Evolutionary conservation across 2,797 vertebrate species (phyloP), one percentile per base, ranked within the genome.

Genomic region (Siniperca undulata): DNA sequence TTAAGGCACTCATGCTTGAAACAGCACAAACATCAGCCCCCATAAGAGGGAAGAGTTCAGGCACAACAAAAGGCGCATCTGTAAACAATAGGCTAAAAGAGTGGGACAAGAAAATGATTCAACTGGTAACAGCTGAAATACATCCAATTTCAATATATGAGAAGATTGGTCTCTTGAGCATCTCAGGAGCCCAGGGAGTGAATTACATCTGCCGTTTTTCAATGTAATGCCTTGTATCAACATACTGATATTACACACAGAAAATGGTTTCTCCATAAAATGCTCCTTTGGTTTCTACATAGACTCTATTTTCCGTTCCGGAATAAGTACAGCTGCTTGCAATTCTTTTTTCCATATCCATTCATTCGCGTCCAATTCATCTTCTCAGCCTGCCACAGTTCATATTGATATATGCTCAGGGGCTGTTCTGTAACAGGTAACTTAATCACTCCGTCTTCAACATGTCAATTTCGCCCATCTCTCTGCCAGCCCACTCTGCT

Each of bases 341-440:
- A 81, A 70, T 86, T 85, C 74, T 72, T 76, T 69, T 60, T 36
- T 78, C n/a, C 82, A 89, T 66, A 81, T 71, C 79, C 80, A 80
- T 89, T 84, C 87, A 81, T 80, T 88, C 77, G 34, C 70, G 22
- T 86, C 87, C 84, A 91, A 90, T 93, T 92, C 83, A 87, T 93
- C 89, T 93, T 91, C 88, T 83, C 81, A 62, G 76, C 72, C 89
- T 91, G 90, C 85, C 91, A 86, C 79, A 76, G 73, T 89, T 86
- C 88, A 91, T 92, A 92, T 90, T 93, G 93, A 94, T 94, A 84
- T 86, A 84, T 88, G 87, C 86, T 90, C 87, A 82, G 83, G 88
- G 88, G 85, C 86, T 88, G 82, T 83, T 92, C 87, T 83, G 77
- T 87, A 92, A 89, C 91, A 93, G 87, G 89, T 90, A 89, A 86